Evolutionary conservation across 2,797 vertebrate genomes (phyloP), one percentile per base, ranked within the genome.

Genomic region (Cottoperca gobio): DNA sequence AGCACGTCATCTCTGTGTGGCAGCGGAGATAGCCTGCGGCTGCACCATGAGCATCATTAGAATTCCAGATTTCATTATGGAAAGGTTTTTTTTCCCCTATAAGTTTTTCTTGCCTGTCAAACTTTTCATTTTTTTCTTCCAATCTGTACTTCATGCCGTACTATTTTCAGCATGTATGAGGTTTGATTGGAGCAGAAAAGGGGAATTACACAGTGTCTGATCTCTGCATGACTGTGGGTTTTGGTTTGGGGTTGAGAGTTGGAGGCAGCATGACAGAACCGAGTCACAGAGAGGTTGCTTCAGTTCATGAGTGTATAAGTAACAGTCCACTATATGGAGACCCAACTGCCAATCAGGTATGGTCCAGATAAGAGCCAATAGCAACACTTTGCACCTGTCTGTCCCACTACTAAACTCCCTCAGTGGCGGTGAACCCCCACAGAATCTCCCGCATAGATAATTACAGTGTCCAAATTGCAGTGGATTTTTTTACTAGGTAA

Each of bases 171-270:
- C 76, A 28, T 14, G 55, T 45, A 40, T 81, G 81, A 78, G 81
- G 79, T 86, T 90, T 62, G 82, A 89, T 84, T 78, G 82, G 82
- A 88, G 77, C 75, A 78, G 83, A 83, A 63, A 84, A 75, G 78
- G 82, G 82, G 85, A 86, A 89, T 89, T 91, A 88, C 85, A 64
- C 78, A 85, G 75, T 14, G 73, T 88, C 76, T 88, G 90, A 87
- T 90, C 85, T 74, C 76, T 55, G 78, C 82, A 81, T 88, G 78
- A 78, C 78, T 91, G 86, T 89, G 86, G 91, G 63, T 89, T 87
- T 82, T 81, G 80, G 79, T 82, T 82, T 71, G 14, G 78, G 73
- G 62, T 81, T 75, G 50, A 70, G 73, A 83, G 65, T 52, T 72
- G 73, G 68, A 78, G 35, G 60, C 55, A 43, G 64, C 52, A 68